Evolutionary conservation across 53 echinoderm and acorn worm genomes (phyloP).

Genomic region (Apostichopus leukothele): DNA sequence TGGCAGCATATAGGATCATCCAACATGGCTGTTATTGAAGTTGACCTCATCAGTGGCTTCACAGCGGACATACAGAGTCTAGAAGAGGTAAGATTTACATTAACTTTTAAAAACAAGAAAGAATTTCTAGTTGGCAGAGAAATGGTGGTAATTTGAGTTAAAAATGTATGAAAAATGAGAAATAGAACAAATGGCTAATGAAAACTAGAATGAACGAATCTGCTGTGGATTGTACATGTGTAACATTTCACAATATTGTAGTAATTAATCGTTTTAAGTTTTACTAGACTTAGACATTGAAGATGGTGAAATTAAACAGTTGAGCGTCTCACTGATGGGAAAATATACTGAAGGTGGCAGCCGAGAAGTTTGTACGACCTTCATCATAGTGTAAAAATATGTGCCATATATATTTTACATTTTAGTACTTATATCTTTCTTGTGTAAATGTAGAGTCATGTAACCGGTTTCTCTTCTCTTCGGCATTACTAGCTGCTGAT

Average conservation of each 20-base stretch:
- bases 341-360: too few species aligned
- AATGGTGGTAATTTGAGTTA: background rate
- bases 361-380: too few species aligned
- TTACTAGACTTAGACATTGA: too few species aligned
- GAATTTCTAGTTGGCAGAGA: background rate
- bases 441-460: background rate
- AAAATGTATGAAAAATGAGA: background rate
- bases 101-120: background rate
- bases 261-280: too few species aligned
- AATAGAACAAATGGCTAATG: background rate
- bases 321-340: too few species aligned
- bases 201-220: too few species aligned
- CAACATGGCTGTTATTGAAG: slow-evolving; percentile 98
- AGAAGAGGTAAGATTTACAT: slow-evolving; percentile 67
- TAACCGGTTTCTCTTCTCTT: slow-evolving; percentile 6
- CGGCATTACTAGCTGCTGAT: slow-evolving; percentile 60
- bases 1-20: slow-evolving; percentile 97
- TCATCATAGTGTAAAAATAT: too few species aligned
- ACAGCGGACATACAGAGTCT: slow-evolving; percentile 89
- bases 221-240: too few species aligned
- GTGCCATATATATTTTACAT: background rate
- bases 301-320: too few species aligned
- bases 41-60: slow-evolving; percentile 82
- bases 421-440: background rate
- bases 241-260: too few species aligned